Evolutionary conservation across 2,113 vertebrate genomes (phyloP), one percentile per base, ranked within the genome.

Genomic region (Sprattus sprattus): DNA sequence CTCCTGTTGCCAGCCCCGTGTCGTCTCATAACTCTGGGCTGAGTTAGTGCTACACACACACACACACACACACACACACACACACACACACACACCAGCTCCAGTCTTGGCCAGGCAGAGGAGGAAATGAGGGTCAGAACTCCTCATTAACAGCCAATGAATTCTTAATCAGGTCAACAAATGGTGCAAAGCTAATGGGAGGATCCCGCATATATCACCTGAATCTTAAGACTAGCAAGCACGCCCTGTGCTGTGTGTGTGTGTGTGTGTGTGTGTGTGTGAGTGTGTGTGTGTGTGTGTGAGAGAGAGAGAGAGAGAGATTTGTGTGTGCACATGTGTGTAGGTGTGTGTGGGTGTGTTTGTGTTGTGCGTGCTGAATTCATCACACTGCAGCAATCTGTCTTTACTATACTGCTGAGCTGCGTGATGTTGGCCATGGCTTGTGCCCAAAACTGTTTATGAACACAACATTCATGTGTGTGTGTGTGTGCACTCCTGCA

Each of bases 101-200:
- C 28, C 64, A 81, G 81, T 57, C 7, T 71, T 89, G 87, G 85
- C 88, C 54, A 86, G 86, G 91, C 89, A 88, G 87, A 90, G 90
- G 88, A 92, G 92, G 87, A 91, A 92, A 92, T 92, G 91, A 91
- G 92, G 92, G 91, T 92, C 92, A 93, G 89, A 92, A 92, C 90
- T 93, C 91, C 92, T 94, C 89, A 87, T 94, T 93, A 93, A 92
- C 90, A 90, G 92, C 88, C 90, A 92, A 92, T 95, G 93, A 94
- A 94, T 94, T 94, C 92, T 94, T 95, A 93, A 95, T 94, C 93
- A 94, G 93, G 92, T 85, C 92, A 94, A 92, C 93, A 93, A 94
- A 95, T 94, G 94, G 91, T 91, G 92, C 92, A 92, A 88, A 88
- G 91, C 89, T 90, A 86, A 85, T 89, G 89, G 85, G 88, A 92